A percentile compares a stretch with the other conserved stretches of the same genome.
Conservation (phyloP, 2,888 invertebrate genomes). For the Saturnia japonica region DNA sequence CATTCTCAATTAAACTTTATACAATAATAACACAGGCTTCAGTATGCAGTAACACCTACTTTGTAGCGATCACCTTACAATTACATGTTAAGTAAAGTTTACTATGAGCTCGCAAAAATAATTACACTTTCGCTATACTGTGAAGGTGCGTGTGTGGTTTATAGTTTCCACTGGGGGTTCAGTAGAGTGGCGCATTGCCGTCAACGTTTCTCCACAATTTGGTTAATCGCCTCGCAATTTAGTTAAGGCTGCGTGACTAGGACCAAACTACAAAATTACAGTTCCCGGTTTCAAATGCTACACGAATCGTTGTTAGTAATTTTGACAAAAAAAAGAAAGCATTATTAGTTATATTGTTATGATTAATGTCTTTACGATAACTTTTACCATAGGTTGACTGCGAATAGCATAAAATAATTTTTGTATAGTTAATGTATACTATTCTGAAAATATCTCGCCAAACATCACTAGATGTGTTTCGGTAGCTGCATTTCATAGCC, state of each 20-base stretch:
- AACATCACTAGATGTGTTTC: no score
- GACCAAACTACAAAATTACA: conserved; percentile 39
- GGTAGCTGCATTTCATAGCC: no score
- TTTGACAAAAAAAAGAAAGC: neutral
- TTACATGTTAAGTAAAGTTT: conserved; percentile 14
- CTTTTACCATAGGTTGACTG: neutral
- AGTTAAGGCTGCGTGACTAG: conserved; percentile 52
- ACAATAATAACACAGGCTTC: neutral
- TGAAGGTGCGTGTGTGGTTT: conserved; percentile 17
- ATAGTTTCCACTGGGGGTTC: conserved; percentile 16
- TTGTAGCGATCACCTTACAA: conserved; percentile 8
- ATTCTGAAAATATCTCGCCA: no score
- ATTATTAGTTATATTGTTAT: neutral
- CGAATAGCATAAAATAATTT: no score
- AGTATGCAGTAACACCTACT: neutral
- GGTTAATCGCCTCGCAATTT: conserved; percentile 57
- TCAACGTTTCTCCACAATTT: conserved; percentile 63
- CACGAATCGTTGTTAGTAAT: neutral
- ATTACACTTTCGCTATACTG: conserved; percentile 14
- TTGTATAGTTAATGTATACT: no score
- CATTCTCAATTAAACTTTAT: neutral
- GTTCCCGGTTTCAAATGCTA: neutral
- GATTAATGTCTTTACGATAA: neutral
- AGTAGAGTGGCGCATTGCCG: conserved; percentile 52
- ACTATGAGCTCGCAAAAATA: conserved; percentile 18